phyloP scores from a whole-genome alignment of 2,797 vertebrate genomes.

The Sebastes vulpes region DNA sequence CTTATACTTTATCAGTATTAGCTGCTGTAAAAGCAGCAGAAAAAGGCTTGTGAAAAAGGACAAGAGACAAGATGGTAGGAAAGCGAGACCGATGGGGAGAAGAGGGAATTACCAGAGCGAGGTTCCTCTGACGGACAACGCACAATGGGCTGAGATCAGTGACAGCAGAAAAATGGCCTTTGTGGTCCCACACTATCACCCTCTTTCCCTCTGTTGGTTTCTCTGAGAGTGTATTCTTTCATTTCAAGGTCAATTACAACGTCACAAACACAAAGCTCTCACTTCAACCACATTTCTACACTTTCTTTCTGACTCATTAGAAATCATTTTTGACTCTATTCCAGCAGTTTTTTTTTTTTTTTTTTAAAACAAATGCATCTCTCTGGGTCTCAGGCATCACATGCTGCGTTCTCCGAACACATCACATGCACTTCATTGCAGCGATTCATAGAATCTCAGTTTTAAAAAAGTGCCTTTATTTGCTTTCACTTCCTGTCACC shows the following conservation, averaged over 20 bases:
- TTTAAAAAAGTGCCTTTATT: slow-evolving; percentile 32
- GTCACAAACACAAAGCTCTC: not conserved
- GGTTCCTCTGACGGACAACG: slow-evolving; percentile 89
- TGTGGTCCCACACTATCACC: slow-evolving; percentile 46
- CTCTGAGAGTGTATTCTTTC: not conserved
- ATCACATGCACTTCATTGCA: slow-evolving; percentile 49
- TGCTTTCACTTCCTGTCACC: slow-evolving; percentile 37
- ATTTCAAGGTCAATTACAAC: slow-evolving; percentile 1
- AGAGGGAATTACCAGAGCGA: slow-evolving; percentile 69
- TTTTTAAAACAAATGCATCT: slow-evolving; percentile 5
- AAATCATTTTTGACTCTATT: not conserved
- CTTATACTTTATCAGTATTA: slow-evolving; percentile 70
- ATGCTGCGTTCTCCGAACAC: slow-evolving; percentile 47
- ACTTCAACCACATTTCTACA: not conserved
- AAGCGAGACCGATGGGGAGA: slow-evolving; percentile 67
- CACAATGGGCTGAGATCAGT: slow-evolving; percentile 88
- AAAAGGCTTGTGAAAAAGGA: slow-evolving; percentile 44
- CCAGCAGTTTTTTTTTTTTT: not conserved
- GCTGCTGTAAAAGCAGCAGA: slow-evolving; percentile 52
- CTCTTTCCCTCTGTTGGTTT: not conserved
- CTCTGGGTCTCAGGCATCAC: slow-evolving; percentile 55
- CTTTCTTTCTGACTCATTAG: not conserved
- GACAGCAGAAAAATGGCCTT: slow-evolving; percentile 81
- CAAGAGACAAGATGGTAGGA: slow-evolving; percentile 68
- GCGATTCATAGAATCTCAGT: slow-evolving; percentile 17